Evolutionary conservation across 2,113 vertebrate species (phyloP).

Genomic region (Mormoops blainvillei): DNA sequence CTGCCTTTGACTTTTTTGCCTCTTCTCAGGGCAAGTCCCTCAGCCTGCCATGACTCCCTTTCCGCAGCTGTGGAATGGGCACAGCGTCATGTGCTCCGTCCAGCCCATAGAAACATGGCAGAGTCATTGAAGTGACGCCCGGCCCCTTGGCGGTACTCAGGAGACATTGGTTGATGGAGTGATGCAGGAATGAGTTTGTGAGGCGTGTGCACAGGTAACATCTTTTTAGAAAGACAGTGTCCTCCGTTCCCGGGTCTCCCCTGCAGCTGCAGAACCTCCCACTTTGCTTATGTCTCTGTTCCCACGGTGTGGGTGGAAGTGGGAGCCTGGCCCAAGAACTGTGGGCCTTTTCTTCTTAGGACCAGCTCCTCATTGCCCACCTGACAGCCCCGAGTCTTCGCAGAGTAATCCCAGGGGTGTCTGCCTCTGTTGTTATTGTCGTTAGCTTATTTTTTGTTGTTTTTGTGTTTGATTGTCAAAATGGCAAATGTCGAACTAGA

Average conservation of each 20-base stretch:
- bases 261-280: background rate
- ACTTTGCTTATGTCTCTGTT: background rate
- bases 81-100: rapidly evolving
- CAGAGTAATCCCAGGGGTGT: background rate
- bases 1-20: background rate
- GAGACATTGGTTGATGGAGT: background rate
- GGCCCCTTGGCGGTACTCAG: background rate
- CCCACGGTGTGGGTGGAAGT: background rate
- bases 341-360: background rate
- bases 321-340: background rate
- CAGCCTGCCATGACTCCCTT: background rate
- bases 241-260: background rate
- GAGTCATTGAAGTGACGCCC: rapidly evolving
- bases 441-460: background rate
- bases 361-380: background rate
- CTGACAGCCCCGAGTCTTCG: background rate
- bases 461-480: background rate
- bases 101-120: rapidly evolving
- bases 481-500: background rate
- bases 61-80: background rate
- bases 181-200: background rate
- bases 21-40: background rate
- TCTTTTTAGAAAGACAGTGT: background rate
- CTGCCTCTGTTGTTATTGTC: background rate
- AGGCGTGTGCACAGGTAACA: background rate